Base-by-base conservation (phyloP, 2,888 invertebrate genomes). In the Aporophyla nigra region DNA sequence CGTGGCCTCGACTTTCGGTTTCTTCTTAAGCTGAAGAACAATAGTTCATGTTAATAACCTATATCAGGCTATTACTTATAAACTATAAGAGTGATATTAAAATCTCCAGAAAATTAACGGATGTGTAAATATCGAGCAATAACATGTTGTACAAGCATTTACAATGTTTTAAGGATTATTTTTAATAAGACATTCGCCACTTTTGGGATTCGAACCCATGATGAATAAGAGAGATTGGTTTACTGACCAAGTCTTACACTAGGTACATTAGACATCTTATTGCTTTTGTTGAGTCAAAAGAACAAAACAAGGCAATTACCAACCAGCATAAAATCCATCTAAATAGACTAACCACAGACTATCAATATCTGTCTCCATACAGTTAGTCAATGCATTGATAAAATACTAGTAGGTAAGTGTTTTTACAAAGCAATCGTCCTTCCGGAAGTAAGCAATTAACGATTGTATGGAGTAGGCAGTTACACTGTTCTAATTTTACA, bases 1-100 rank as follows among this genome's bases (percentile, higher is more conserved):
- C 74, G 93, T 83, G 85, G 88, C 90, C 86, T 94, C 95, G 88
- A 92, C 84, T 93, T 95, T 96, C 85, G 88, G 88, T 92, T 95
- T 96, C 95, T 96, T 96, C 95, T 93, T 95, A 68, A 93, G 96
- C 96, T 96, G 94, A 88, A 91, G 90, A 92, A 92, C 88, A 90
- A 93, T 90, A 82, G 75, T 78, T 65, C 27, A 75, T 68, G 71
- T 84, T 84, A 84, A 85, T 85, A 82, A 85, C 78, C 77, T 68
- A 19, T 72, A 63, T 62, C 65, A 76, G 84, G 85, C 63, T 75
- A 77, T 77, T 80, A 33, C 59, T 67, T 43, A 69, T 21, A 71
- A 74, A 62, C 53, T 54, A 63, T 74, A 16, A 27, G 56, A 58
- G 53, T 77, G 16, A 62, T 21, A 12, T 63, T 33, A 43, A 51